These are phyloP conservation scores for Hyposoter dolosus DNA, from an alignment of 2,888 invertebrate species.

Conservation along the genomic window DNA sequence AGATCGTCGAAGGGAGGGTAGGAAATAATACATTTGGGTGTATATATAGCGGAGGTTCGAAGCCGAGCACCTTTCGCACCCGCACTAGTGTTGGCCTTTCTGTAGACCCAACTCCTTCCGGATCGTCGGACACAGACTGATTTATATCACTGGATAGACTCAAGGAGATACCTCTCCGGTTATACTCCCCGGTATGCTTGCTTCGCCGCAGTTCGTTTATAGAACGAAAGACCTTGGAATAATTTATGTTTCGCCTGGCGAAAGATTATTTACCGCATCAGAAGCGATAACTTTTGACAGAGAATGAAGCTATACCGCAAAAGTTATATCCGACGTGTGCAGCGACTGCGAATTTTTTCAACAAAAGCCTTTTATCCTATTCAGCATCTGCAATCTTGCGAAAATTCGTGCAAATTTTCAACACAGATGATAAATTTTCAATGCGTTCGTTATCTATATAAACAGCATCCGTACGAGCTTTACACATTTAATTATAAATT, in stretches of 20 bases:
- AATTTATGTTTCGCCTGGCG: constrained; percentile 55
- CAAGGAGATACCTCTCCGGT: constrained; percentile 18
- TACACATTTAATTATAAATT: background rate
- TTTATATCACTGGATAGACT: constrained; percentile 62
- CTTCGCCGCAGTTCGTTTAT: background rate
- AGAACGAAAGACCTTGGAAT: constrained; percentile 45
- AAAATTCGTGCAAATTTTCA: background rate
- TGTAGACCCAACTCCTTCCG: constrained; percentile 57
- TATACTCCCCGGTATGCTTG: constrained; percentile 18
- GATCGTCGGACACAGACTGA: constrained; percentile 59
- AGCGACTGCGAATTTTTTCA: constrained; percentile 42
- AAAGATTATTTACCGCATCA: constrained; percentile 59
- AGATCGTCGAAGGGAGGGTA: background rate
- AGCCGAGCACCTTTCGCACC: constrained; percentile 14
- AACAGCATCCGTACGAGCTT: background rate
- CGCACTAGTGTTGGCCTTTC: constrained; percentile 29
- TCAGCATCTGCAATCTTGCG: constrained; percentile 9
- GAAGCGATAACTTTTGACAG: constrained; percentile 26
- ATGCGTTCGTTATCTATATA: background rate
- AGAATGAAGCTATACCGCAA: constrained; percentile 11
- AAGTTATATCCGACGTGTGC: constrained; percentile 16
- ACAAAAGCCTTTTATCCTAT: constrained; percentile 17
- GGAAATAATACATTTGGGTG: background rate
- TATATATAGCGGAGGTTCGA: background rate
- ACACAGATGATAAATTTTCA: background rate